These are phyloP conservation scores for Drosophila micromelanica DNA, from an alignment of 1,140 invertebrate genomes.

Conservation along the genomic window DNA sequence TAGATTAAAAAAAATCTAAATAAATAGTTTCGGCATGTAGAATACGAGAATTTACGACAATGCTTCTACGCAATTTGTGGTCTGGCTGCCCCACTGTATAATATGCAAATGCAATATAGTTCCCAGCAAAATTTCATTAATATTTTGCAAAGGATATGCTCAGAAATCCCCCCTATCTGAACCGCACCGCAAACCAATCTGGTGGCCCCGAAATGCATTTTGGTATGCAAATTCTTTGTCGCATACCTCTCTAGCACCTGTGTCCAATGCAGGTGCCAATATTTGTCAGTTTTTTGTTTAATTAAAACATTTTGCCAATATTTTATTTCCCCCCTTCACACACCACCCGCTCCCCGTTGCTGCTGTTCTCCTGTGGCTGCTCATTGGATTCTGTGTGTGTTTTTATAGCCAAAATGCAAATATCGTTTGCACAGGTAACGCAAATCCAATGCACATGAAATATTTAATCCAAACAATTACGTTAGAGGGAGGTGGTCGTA, in stretches of 20 bases:
- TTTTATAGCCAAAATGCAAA: constrained; percentile 59
- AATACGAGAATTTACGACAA: not conserved
- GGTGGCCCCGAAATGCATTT: constrained; percentile 51
- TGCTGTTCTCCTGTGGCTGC: not conserved
- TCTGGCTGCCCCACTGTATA: constrained; percentile 36
- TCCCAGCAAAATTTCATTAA: constrained; percentile 67
- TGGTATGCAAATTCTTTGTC: constrained; percentile 67
- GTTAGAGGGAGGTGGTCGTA: constrained; percentile 21
- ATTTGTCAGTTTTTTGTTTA: constrained; percentile 72
- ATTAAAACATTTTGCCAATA: constrained; percentile 77
- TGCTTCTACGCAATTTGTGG: not conserved
- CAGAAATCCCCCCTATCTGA: constrained; percentile 6
- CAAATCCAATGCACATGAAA: constrained; percentile 58
- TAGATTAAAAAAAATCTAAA: constrained; percentile 6
- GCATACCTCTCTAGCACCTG: constrained; percentile 19
- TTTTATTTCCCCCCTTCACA: constrained; percentile 42
- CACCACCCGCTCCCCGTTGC: no score
- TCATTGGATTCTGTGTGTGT: constrained; percentile 10
- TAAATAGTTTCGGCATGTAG: not conserved
- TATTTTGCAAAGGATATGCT: constrained; percentile 52
- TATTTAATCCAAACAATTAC: constrained; percentile 72
- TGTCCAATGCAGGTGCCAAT: constrained; percentile 56
- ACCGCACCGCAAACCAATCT: constrained; percentile 18
- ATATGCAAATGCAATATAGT: constrained; percentile 67
- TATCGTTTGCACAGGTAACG: constrained; percentile 48